Conservation (phyloP, 2,888 invertebrate species). For the Nemotelus pantherinus region DNA sequence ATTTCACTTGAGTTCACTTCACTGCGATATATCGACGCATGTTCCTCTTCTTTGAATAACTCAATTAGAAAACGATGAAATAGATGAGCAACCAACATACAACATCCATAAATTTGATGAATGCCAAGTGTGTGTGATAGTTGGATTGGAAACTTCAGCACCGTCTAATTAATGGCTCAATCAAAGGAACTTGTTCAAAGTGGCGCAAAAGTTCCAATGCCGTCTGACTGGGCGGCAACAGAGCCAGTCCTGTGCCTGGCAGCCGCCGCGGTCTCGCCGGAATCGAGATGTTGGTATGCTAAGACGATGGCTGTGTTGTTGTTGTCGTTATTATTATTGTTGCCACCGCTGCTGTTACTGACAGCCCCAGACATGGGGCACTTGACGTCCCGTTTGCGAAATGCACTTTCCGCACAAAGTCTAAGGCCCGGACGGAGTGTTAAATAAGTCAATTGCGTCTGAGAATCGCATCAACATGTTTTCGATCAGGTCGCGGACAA, state of each 20-base stretch:
- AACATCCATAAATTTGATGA: conserved; percentile 3
- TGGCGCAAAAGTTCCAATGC: too few relatives aligned
- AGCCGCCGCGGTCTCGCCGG: too few relatives aligned
- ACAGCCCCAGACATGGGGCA: not conserved
- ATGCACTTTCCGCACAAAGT: not conserved
- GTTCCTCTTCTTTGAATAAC: conserved; percentile 10
- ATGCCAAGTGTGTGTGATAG: not conserved
- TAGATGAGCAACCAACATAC: not conserved
- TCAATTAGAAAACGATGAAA: not conserved
- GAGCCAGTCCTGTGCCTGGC: too few relatives aligned
- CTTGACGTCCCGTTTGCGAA: not conserved
- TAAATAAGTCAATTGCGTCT: conserved; percentile 8
- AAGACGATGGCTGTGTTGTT: too few relatives aligned
- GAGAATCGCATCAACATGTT: conserved; percentile 3
- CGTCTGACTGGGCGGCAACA: too few relatives aligned
- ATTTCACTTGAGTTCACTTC: too few relatives aligned
- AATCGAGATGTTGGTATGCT: too few relatives aligned
- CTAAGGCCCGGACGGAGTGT: not conserved
- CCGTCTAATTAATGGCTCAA: conserved; percentile 15
- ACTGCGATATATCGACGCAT: not conserved
- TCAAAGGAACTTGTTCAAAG: not conserved
- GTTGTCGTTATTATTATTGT: too few relatives aligned
- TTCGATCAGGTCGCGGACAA: not conserved
- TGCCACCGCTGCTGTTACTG: not conserved
- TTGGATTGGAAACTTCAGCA: not conserved